Percentiles rank a stretch among this genome's conserved stretches.
These are phyloP conservation scores for Dryadula phaetusa DNA, from an alignment of 2,888 invertebrate genomes.

Conservation along the genomic window DNA sequence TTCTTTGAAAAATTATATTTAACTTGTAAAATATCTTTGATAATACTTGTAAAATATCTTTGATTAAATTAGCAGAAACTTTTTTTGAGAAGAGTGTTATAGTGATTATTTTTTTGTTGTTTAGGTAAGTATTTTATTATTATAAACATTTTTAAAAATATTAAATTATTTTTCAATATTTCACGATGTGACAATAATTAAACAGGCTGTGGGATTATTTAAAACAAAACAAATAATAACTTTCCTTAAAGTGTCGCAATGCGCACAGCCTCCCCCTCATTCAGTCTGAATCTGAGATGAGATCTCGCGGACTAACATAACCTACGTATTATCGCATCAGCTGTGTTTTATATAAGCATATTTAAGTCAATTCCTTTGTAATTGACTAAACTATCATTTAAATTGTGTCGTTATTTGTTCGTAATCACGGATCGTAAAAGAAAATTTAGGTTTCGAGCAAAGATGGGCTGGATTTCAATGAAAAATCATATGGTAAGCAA, in stretches of 20 bases:
- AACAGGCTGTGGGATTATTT: background rate
- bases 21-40: background rate
- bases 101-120: background rate
- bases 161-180: background rate
- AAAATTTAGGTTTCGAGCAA: conserved; percentile 68
- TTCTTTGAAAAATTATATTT: background rate
- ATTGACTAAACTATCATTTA: conserved; percentile 5
- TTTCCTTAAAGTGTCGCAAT: conserved; percentile 70
- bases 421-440: conserved; percentile 67
- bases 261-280: conserved; percentile 79
- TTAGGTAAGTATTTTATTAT: conserved; percentile 11
- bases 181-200: background rate
- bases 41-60: background rate
- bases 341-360: conserved; percentile 26
- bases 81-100: background rate
- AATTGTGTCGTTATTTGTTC: conserved; percentile 26
- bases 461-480: conserved; percentile 82
- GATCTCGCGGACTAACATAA: conserved; percentile 76
- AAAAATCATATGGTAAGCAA: conserved; percentile 80
- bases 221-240: conserved; percentile 34
- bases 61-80: too few relatives aligned
- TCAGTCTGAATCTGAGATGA: conserved; percentile 75
- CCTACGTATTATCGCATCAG: conserved; percentile 55
- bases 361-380: background rate
- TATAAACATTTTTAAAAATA: background rate